These are phyloP conservation scores for Coenonympha arcania DNA, from an alignment of 2,888 invertebrate genomes.

Conservation along the genomic window DNA sequence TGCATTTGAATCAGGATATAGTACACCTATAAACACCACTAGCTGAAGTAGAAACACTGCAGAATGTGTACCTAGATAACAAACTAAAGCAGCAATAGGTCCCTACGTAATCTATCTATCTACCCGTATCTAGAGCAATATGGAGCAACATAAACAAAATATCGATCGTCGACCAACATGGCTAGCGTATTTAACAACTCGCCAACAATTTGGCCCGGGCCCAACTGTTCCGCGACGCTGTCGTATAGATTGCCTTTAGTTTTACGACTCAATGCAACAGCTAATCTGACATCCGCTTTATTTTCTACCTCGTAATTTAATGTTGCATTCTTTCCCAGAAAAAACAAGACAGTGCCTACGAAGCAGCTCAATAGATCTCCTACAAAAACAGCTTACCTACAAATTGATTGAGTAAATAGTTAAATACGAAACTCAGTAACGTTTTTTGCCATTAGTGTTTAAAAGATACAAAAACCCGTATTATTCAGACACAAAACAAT, in stretches of 20 bases:
- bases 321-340: background rate
- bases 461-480: background rate
- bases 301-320: conserved; percentile 13
- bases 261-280: conserved; percentile 25
- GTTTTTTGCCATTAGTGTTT: background rate
- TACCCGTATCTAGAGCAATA: no score
- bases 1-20: no score
- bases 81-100: no score
- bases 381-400: background rate
- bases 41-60: no score
- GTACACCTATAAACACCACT: no score
- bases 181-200: conserved; percentile 57
- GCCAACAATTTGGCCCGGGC: conserved; percentile 55
- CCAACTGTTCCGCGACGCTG: conserved; percentile 65
- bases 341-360: background rate
- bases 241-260: conserved; percentile 47
- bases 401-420: background rate
- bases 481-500: background rate
- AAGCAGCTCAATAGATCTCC: background rate
- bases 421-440: no score
- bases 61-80: no score
- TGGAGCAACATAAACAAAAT: conserved; percentile 52
- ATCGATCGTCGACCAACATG: conserved; percentile 62
- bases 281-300: conserved; percentile 19
- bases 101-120: no score